A percentile compares a stretch with the other conserved stretches of the same genome.
These are phyloP conservation scores for Stigmatopora nigra DNA, from an alignment of 2,113 vertebrate genomes.

Conservation along the genomic window DNA sequence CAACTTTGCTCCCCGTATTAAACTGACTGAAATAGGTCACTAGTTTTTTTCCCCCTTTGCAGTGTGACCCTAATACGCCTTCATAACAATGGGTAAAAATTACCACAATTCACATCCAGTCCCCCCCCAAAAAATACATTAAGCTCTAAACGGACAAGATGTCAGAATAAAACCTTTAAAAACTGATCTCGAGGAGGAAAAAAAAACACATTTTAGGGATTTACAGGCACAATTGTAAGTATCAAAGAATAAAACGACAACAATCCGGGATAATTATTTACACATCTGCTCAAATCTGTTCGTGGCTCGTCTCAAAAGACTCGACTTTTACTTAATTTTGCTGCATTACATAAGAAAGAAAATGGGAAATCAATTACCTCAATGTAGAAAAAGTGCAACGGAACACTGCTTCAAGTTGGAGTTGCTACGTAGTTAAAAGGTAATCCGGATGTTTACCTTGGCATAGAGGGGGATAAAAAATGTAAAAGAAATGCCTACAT, in stretches of 20 bases:
- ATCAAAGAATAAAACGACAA: slow-evolving; percentile 41
- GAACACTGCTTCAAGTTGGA: not conserved
- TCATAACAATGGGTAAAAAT: not conserved
- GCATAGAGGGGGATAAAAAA: not conserved
- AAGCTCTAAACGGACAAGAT: slow-evolving; percentile 26
- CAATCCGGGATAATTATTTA: slow-evolving; percentile 54
- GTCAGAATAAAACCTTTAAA: slow-evolving; percentile 21
- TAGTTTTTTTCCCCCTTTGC: not conserved
- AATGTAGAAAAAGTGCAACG: not conserved
- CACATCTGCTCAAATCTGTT: slow-evolving; percentile 45
- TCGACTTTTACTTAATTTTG: not conserved
- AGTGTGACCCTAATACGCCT: not conserved
- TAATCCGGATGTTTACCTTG: not conserved
- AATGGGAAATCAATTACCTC: not conserved
- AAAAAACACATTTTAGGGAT: slow-evolving; percentile 42
- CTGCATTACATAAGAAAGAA: not conserved
- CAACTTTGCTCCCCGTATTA: not conserved
- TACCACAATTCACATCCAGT: not conserved
- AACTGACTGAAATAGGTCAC: not conserved
- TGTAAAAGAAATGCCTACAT: not conserved
- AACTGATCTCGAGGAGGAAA: not conserved
- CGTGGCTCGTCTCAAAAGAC: not conserved
- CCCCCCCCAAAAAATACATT: slow-evolving; percentile 1
- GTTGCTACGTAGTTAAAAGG: not conserved
- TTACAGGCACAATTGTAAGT: slow-evolving; percentile 55